phyloP scores from a whole-genome alignment of 2,797 vertebrate species.

The Onychomys leucogaster region DNA sequence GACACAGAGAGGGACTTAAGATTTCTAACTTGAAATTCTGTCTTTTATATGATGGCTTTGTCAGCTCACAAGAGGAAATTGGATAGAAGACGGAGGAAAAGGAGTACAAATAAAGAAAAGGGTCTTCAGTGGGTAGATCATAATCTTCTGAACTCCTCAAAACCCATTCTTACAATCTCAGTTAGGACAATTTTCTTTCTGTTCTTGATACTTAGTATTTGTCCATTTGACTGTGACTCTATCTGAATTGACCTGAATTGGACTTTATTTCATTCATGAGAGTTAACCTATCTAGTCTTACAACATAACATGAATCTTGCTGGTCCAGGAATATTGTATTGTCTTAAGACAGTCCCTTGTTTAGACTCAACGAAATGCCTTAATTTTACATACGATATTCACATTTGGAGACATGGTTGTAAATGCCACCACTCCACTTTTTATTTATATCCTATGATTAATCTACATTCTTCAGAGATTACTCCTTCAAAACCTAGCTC shows the following conservation, averaged over 20 bases:
- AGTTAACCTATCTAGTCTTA: background rate
- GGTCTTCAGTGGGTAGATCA: background rate
- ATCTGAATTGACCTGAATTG: background rate
- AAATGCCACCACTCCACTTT: background rate
- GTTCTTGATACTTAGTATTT: background rate
- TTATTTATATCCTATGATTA: background rate
- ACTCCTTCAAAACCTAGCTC: background rate
- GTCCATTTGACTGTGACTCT: background rate
- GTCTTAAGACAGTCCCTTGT: background rate
- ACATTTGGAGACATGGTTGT: background rate
- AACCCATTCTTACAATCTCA: background rate
- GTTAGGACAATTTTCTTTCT: background rate
- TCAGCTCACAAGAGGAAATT: background rate
- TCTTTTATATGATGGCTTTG: constrained; percentile 35
- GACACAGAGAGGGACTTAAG: background rate
- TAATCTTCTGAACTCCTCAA: background rate
- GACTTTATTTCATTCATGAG: background rate
- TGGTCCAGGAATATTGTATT: background rate
- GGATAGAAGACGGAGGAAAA: background rate
- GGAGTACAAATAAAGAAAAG: background rate
- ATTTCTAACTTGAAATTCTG: background rate
- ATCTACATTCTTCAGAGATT: background rate
- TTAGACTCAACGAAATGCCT: background rate
- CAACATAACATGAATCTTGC: background rate
- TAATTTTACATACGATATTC: background rate